These are phyloP conservation scores for Ophioninae sp. DNA, from an alignment of 2,888 invertebrate species.

Conservation along the genomic window DNA sequence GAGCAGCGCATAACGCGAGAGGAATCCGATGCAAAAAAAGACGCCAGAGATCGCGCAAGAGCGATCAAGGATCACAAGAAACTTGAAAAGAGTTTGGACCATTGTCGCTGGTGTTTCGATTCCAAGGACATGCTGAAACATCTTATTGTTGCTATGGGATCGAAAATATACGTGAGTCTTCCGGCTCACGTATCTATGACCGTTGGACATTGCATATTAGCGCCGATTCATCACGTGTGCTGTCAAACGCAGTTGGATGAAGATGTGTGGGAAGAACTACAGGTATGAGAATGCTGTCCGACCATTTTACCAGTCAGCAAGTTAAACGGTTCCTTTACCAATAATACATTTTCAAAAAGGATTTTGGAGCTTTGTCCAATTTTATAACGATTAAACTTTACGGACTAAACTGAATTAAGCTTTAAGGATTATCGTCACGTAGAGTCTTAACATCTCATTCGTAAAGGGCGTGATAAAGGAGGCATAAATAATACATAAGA, in stretches of 20 bases:
- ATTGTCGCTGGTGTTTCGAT: constrained; percentile 92
- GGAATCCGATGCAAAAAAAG: constrained; percentile 84
- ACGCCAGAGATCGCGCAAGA: constrained; percentile 84
- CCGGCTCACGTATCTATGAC: constrained; percentile 91
- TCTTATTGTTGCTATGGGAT: constrained; percentile 90
- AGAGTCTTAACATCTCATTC: too few relatives aligned
- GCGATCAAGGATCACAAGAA: constrained; percentile 89
- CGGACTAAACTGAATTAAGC: too few relatives aligned
- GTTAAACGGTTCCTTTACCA: background rate
- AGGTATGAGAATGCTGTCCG: constrained; percentile 81
- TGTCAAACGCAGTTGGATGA: constrained; percentile 94
- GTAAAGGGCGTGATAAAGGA: too few relatives aligned
- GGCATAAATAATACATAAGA: too few relatives aligned
- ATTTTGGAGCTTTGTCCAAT: too few relatives aligned
- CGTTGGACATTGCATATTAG: constrained; percentile 92
- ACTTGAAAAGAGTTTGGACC: constrained; percentile 87
- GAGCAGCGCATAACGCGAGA: constrained; percentile 88
- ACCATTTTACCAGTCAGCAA: background rate
- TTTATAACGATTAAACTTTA: too few relatives aligned
- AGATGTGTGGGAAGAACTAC: constrained; percentile 95
- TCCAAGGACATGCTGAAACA: constrained; percentile 91
- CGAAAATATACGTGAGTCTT: constrained; percentile 91
- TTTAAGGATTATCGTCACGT: too few relatives aligned
- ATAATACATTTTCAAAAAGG: too few relatives aligned
- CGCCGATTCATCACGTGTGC: constrained; percentile 90